phyloP scores from a whole-genome alignment of 2,113 vertebrate species.

The Zosterops lateralis region DNA sequence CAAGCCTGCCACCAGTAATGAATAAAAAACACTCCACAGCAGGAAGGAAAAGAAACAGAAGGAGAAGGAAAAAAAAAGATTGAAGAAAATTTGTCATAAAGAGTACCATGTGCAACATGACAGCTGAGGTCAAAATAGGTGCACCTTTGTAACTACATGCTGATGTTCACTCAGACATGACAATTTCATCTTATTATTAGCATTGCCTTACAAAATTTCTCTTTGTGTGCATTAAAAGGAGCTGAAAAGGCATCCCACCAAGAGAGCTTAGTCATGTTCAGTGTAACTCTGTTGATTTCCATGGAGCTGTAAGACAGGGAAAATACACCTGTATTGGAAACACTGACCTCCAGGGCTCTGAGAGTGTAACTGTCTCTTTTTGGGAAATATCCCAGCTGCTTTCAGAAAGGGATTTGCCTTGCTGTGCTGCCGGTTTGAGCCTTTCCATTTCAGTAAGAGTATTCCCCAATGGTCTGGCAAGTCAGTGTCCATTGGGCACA shows the following conservation, averaged over 20 bases:
- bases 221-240: neutral
- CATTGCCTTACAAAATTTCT: neutral
- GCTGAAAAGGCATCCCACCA: neutral
- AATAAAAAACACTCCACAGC: slow-evolving; percentile 46
- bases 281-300: neutral
- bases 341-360: neutral
- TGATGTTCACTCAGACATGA: neutral
- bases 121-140: slow-evolving; percentile 27
- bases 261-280: neutral
- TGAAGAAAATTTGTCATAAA: slow-evolving; percentile 18
- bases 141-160: neutral
- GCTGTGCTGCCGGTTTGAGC: neutral
- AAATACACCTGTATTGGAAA: neutral
- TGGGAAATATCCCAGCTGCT: neutral
- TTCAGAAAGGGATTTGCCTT: neutral
- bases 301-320: neutral
- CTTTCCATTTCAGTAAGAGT: neutral
- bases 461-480: neutral
- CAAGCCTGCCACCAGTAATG: slow-evolving; percentile 34
- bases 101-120: neutral
- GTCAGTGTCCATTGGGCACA: neutral
- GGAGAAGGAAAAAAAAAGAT: neutral
- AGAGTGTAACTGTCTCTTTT: neutral
- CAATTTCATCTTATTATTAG: neutral
- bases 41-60: slow-evolving; percentile 39